Conservation (phyloP, 2,797 vertebrate genomes). For the Epinephelus awoara region DNA sequence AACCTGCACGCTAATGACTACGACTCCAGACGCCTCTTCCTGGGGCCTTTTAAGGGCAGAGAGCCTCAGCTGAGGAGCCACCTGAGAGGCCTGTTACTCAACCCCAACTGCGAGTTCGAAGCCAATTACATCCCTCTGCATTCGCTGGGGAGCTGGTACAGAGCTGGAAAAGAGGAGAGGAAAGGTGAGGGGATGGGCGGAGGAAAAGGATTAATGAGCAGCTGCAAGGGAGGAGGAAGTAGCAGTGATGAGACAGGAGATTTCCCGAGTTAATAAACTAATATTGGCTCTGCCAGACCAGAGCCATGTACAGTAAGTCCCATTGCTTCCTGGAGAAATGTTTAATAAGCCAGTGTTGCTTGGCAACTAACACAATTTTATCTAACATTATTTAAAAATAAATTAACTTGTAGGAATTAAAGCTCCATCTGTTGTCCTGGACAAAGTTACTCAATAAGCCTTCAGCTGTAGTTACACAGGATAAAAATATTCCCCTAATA, state of each 20-base stretch:
- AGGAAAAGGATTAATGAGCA: neutral
- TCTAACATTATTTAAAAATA: conserved; percentile 28
- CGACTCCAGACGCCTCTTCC: conserved; percentile 90
- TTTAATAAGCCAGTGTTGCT: conserved; percentile 54
- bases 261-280: conserved; percentile 44
- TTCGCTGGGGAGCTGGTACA: conserved; percentile 87
- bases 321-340: conserved; percentile 33
- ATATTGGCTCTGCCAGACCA: conserved; percentile 44
- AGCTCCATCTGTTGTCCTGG: conserved; percentile 34
- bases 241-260: conserved; percentile 28
- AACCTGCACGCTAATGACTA: conserved; percentile 94
- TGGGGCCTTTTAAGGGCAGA: conserved; percentile 91
- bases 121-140: conserved; percentile 93
- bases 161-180: conserved; percentile 66
- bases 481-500: neutral
- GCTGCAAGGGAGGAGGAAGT: conserved; percentile 6
- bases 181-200: conserved; percentile 75
- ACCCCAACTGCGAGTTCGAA: conserved; percentile 94
- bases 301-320: conserved; percentile 14
- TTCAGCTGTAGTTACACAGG: neutral
- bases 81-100: conserved; percentile 89
- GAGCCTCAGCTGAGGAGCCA: conserved; percentile 80
- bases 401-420: conserved; percentile 29
- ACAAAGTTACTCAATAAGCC: conserved; percentile 1
- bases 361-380: conserved; percentile 44